Evolutionary conservation across 2,113 vertebrate species (phyloP).

Genomic region (Cebidichthys violaceus): DNA sequence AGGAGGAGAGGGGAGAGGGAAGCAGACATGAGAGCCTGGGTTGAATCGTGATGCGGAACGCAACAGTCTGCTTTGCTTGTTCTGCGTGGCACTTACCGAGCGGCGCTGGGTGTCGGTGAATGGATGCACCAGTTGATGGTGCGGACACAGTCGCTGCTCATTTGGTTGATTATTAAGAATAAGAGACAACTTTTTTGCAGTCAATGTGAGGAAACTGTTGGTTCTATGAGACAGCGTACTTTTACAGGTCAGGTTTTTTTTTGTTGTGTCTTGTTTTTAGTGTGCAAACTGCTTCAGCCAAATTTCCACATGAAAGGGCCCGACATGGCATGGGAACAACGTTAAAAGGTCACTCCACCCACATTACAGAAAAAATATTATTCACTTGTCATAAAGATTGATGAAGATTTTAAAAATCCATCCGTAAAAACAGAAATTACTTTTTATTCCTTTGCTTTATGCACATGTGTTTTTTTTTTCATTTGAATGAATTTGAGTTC

Average conservation of each 20-base stretch:
- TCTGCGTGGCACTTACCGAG: not conserved
- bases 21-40: not conserved
- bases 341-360: not conserved
- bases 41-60: constrained; percentile 22
- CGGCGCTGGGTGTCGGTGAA: not conserved
- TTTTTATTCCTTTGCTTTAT: no score
- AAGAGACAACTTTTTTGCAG: not conserved
- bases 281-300: not conserved
- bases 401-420: no score
- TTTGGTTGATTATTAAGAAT: not conserved
- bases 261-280: not conserved
- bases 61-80: constrained; percentile 16
- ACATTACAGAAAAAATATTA: not conserved
- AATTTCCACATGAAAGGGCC: no score
- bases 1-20: constrained; percentile 6
- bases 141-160: not conserved
- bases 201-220: not conserved
- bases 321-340: not conserved
- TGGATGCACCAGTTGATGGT: not conserved
- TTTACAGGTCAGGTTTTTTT: not conserved
- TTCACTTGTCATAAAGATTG: not conserved
- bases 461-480: no score
- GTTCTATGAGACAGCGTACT: not conserved
- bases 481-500: no score
- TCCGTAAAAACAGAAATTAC: no score